Evolutionary conservation across 2,888 invertebrate species (phyloP).

Genomic region (Papilio gigon): DNA sequence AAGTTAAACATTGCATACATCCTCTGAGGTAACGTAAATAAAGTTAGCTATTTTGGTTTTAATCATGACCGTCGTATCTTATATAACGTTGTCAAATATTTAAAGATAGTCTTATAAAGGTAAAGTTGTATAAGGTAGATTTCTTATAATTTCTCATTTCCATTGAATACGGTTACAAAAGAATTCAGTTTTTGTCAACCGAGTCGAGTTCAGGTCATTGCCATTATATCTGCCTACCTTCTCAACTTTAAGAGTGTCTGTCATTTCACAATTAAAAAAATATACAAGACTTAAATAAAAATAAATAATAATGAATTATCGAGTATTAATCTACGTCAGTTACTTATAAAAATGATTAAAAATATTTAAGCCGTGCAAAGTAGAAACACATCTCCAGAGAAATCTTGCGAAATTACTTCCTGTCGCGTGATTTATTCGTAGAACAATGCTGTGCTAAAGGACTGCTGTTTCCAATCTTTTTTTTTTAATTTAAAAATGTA

Average conservation of each 20-base stretch:
- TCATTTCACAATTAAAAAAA: too few relatives aligned
- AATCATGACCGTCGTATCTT: neutral
- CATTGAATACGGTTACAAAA: too few relatives aligned
- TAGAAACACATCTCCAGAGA: slow-evolving; percentile 15
- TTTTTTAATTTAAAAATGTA: neutral
- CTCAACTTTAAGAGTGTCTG: too few relatives aligned
- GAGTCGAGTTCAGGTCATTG: too few relatives aligned
- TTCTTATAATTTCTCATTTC: too few relatives aligned
- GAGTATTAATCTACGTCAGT: neutral
- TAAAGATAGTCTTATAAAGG: too few relatives aligned
- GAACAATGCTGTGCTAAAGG: slow-evolving; percentile 8
- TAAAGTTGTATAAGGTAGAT: too few relatives aligned
- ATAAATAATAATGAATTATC: slow-evolving; percentile 1
- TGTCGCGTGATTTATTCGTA: slow-evolving; percentile 17
- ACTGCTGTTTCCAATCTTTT: slow-evolving; percentile 1
- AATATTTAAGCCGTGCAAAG: slow-evolving; percentile 14
- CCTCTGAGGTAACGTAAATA: slow-evolving; percentile 24
- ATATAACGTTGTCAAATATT: too few relatives aligned
- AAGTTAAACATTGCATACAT: slow-evolving; percentile 26
- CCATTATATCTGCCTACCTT: too few relatives aligned
- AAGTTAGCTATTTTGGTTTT: slow-evolving; percentile 16
- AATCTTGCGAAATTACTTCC: slow-evolving; percentile 20
- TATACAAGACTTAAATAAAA: too few relatives aligned
- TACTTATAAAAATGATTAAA: slow-evolving; percentile 6
- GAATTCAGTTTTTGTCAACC: too few relatives aligned